phyloP scores from a whole-genome alignment of 1,140 invertebrate species.

The Meteorus sp. region DNA sequence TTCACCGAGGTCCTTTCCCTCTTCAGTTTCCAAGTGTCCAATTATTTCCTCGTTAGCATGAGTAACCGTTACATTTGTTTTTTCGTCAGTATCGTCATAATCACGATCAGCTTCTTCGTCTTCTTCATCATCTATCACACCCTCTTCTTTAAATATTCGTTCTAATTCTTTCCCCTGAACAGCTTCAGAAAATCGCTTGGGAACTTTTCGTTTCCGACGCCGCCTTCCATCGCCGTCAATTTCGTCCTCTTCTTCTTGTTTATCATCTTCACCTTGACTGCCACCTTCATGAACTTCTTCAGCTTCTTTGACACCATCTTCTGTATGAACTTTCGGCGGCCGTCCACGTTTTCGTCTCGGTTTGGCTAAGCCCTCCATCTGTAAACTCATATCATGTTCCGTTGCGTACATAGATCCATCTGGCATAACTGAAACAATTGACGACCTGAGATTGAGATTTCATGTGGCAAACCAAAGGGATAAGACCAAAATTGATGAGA shows the following conservation, averaged over 20 bases:
- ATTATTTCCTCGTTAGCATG: slow-evolving; percentile 63
- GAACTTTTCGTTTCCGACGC: slow-evolving; percentile 64
- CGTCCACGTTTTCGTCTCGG: slow-evolving; percentile 70
- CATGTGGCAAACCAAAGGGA: background rate
- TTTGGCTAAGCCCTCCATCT: slow-evolving; percentile 67
- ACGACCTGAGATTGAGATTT: slow-evolving; percentile 35
- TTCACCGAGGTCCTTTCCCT: slow-evolving; percentile 64
- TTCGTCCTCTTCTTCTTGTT: slow-evolving; percentile 55
- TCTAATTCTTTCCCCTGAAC: slow-evolving; percentile 76
- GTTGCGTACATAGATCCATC: slow-evolving; percentile 61
- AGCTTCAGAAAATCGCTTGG: slow-evolving; percentile 67
- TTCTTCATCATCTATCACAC: slow-evolving; percentile 68
- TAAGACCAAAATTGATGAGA: background rate
- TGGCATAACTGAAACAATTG: slow-evolving; percentile 52
- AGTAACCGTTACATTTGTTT: slow-evolving; percentile 36
- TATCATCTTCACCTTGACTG: slow-evolving; percentile 54
- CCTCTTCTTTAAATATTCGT: slow-evolving; percentile 72
- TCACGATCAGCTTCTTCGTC: slow-evolving; percentile 47
- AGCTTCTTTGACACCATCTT: slow-evolving; percentile 48
- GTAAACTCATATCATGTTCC: slow-evolving; percentile 62
- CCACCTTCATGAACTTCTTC: slow-evolving; percentile 40
- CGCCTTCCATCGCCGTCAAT: slow-evolving; percentile 64
- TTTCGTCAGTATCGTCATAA: slow-evolving; percentile 52
- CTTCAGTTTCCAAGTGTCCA: slow-evolving; percentile 66
- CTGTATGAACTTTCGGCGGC: slow-evolving; percentile 62